phyloP scores from a whole-genome alignment of 2,113 vertebrate species.

The Mastomys natalensis region DNA sequence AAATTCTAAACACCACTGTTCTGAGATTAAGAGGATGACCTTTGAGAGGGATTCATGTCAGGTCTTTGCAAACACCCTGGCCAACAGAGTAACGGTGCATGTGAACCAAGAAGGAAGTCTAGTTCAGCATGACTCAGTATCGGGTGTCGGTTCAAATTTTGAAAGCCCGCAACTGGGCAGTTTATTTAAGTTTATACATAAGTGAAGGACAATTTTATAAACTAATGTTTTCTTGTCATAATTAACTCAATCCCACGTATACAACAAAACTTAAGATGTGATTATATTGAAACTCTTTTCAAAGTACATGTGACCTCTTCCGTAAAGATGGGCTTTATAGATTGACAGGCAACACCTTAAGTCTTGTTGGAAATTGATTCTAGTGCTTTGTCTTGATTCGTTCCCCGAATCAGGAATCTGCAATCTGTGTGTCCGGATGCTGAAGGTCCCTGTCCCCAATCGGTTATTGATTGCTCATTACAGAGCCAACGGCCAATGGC shows the following conservation, averaged over 20 bases:
- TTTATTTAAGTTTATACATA: neutral
- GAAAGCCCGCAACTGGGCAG: neutral
- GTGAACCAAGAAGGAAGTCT: neutral
- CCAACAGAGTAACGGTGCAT: neutral
- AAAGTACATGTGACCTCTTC: neutral
- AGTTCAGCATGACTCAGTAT: neutral
- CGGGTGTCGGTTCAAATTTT: neutral
- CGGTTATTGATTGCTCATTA: no score
- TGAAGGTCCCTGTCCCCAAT: no score
- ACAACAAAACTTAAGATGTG: neutral
- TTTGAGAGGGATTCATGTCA: neutral
- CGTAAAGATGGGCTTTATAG: no score
- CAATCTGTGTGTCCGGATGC: no score
- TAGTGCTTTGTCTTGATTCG: no score
- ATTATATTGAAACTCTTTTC: neutral
- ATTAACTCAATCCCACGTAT: neutral
- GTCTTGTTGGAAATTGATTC: neutral
- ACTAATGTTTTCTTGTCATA: neutral
- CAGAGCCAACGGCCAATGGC: no score
- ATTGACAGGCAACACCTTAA: neutral
- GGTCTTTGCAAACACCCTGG: neutral
- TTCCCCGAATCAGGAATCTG: no score
- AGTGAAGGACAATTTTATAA: neutral
- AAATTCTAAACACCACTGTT: neutral
- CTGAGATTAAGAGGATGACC: neutral